Base-by-base conservation (phyloP, 2,797 vertebrate genomes). In the Falco novaeseelandiae region DNA sequence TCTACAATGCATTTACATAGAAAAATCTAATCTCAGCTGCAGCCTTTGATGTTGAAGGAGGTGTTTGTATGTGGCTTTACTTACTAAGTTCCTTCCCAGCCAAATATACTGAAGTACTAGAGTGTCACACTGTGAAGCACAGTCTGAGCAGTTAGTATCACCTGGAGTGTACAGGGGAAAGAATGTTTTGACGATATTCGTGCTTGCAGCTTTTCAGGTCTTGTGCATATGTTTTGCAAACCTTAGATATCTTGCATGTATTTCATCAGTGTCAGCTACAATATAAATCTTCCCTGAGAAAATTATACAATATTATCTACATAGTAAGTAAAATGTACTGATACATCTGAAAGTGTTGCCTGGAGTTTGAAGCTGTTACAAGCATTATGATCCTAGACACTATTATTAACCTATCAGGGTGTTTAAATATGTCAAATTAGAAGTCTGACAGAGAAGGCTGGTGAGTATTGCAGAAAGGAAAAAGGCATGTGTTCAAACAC, bases 401-500 rank as follows among this genome's bases (percentile, higher is more conserved):
- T 86, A 61, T 69, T 83, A 94, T 91, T 93, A 96, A 92, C 65
- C 81, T 79, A 84, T 92, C 71, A 86, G 40, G 48, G n/a, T 93
- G 71, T 94, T 95, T 74, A 82, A 88, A 38, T 92, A 65, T 76
- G 87, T 89, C 93, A 91, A 52, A 91, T 93, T 62, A 90, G 80
- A 74, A 93, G 29, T 55, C 59, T 96, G 93, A 94, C 81, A 96
- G 91, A 92, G 83, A 90, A 59, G 48, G 16, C 52, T 97, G 79
- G 62, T 90, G 91, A 74, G 66, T 66, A 66, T 21, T 76, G 36
- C 55, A 89, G 65, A 52, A 74, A 91, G 58, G 70, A 55, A 66
- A 86, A 91, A 91, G 26, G 65, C 48, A 22, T 87, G 63, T 94
- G 78, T 70, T 94, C 70, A 93, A 83, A 93, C 58, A 73, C 42